Conservation (phyloP, 1,140 invertebrate genomes). For the Hetaerina americana region DNA sequence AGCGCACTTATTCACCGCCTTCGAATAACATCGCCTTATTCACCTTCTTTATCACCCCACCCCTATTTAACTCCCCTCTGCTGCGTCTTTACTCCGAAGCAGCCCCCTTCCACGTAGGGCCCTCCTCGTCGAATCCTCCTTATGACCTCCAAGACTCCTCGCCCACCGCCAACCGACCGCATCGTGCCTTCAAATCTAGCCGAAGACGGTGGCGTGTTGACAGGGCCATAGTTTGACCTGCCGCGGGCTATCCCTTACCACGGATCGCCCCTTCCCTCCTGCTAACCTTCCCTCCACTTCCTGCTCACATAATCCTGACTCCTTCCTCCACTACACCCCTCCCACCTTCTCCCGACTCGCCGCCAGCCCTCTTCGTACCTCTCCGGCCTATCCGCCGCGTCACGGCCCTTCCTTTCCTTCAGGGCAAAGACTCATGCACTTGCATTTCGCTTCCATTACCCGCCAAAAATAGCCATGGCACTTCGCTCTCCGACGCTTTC, state of each 20-base stretch:
- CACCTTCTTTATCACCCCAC: no score
- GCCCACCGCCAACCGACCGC: no score
- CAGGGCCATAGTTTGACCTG: not conserved
- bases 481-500: not conserved
- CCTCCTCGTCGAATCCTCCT: not conserved
- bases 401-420: no score
- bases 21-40: no score
- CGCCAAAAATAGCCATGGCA: not conserved
- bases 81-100: no score
- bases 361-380: not conserved
- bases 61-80: no score
- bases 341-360: not conserved
- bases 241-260: not conserved
- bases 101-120: no score
- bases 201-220: not conserved
- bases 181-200: not conserved
- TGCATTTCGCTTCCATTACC: not conserved
- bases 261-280: no score
- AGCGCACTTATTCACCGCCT: no score
- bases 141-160: not conserved
- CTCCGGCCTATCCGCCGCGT: not conserved
- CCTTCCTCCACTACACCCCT: not conserved
- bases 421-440: not conserved
- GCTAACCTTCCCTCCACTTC: no score
- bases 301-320: no score